Evolutionary conservation across 2,113 vertebrate species (phyloP).

Genomic region (Anguilla rostrata): DNA sequence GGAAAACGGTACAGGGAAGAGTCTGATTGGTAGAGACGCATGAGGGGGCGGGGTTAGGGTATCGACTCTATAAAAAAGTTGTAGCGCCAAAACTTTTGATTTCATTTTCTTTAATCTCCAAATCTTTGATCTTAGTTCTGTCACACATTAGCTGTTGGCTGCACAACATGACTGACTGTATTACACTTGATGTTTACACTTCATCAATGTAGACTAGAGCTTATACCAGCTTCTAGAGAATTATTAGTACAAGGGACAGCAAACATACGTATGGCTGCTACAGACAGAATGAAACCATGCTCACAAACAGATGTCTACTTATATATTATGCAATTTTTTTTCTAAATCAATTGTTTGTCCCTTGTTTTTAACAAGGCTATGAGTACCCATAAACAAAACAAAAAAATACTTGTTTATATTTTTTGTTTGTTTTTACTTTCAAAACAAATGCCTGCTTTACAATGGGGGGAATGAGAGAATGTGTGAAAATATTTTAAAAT

Average conservation of each 20-base stretch:
- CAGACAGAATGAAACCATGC: slow-evolving; percentile 54
- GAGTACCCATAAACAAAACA: slow-evolving; percentile 42
- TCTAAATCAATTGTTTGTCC: slow-evolving; percentile 53
- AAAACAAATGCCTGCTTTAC: slow-evolving; percentile 50
- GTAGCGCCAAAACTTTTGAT: not conserved
- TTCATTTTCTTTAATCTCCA: not conserved
- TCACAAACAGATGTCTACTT: slow-evolving; percentile 29
- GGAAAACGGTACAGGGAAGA: not conserved
- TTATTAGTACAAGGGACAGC: slow-evolving; percentile 61
- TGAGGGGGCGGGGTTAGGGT: not conserved
- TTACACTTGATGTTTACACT: slow-evolving; percentile 60
- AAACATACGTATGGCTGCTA: slow-evolving; percentile 64
- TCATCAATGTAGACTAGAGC: slow-evolving; percentile 35
- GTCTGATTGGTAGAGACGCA: not conserved
- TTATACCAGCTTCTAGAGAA: slow-evolving; percentile 67
- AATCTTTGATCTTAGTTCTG: not conserved
- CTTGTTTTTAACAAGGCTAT: slow-evolving; percentile 54
- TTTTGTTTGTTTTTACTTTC: slow-evolving; percentile 41
- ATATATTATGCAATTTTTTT: slow-evolving; percentile 58
- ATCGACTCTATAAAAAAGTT: not conserved
- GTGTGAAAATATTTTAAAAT: slow-evolving; percentile 37
- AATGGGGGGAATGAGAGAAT: slow-evolving; percentile 32
- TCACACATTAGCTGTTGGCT: not conserved
- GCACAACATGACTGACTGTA: not conserved
- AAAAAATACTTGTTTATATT: slow-evolving; percentile 46